These are phyloP conservation scores for Lagodon rhomboides DNA, from an alignment of 2,797 vertebrate genomes.

Conservation along the genomic window DNA sequence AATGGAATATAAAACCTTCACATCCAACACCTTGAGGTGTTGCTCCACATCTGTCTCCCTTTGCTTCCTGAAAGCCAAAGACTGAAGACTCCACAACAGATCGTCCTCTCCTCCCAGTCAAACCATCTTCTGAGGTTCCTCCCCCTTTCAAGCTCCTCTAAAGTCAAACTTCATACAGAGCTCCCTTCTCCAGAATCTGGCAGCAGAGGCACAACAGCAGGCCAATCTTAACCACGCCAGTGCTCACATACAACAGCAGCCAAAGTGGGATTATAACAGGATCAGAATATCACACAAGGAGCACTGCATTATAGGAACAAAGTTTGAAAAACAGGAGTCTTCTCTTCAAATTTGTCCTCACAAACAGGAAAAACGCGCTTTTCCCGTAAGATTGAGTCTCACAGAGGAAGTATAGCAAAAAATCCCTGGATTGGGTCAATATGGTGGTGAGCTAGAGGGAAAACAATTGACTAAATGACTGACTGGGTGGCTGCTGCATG, in stretches of 20 bases:
- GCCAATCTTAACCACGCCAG: conserved; percentile 32
- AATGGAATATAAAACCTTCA: conserved; percentile 6
- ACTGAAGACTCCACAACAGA: not conserved
- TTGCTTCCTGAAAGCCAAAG: conserved; percentile 2
- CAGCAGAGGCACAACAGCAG: conserved; percentile 28
- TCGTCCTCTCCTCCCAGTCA: conserved; percentile 40
- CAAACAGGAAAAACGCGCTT: conserved; percentile 24
- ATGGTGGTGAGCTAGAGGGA: conserved; percentile 20
- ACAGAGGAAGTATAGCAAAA: not conserved
- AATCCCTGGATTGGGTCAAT: conserved; percentile 20
- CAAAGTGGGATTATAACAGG: conserved; percentile 21
- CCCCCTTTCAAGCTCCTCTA: conserved; percentile 27
- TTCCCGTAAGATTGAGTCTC: not conserved
- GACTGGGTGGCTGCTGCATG: conserved; percentile 56
- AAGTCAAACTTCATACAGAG: conserved; percentile 44
- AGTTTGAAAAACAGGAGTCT: conserved; percentile 8
- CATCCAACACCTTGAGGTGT: conserved; percentile 10
- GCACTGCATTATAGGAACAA: conserved; percentile 4
- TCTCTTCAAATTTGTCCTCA: conserved; percentile 7
- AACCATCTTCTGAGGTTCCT: conserved; percentile 57
- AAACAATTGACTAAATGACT: conserved; percentile 56
- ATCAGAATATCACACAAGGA: conserved; percentile 23
- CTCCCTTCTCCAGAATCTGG: conserved; percentile 31
- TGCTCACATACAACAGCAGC: conserved; percentile 23
- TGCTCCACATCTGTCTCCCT: not conserved